Conservation (phyloP, 2,113 vertebrate species). For the Octodon degus region DNA sequence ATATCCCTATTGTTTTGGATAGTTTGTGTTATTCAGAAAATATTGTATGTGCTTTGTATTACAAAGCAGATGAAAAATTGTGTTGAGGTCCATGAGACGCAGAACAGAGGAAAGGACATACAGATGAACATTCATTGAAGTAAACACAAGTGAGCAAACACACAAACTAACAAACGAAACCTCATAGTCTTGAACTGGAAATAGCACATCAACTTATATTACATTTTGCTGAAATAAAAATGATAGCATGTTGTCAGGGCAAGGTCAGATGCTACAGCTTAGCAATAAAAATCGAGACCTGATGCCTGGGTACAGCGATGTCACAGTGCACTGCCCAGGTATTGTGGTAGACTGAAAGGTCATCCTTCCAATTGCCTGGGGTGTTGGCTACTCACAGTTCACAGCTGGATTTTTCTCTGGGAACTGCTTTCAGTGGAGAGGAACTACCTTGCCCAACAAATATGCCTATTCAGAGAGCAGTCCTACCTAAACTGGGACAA, state of each 20-base stretch:
- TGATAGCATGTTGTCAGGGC: background rate
- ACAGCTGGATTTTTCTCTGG: background rate
- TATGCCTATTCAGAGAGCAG: background rate
- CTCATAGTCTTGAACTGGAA: background rate
- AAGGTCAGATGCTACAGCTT: background rate
- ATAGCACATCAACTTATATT: background rate
- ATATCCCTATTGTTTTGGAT: background rate
- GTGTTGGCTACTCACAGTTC: background rate
- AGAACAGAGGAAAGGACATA: background rate
- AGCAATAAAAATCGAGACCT: background rate
- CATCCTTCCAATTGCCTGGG: background rate
- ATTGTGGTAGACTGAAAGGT: background rate
- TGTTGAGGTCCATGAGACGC: background rate
- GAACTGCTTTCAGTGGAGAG: background rate
- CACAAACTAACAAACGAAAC: background rate
- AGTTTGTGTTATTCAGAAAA: background rate
- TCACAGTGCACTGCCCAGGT: too few relatives aligned
- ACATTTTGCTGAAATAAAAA: background rate
- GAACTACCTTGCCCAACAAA: background rate
- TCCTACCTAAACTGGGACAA: background rate
- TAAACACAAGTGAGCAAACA: background rate
- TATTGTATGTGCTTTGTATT: background rate
- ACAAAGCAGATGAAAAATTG: background rate
- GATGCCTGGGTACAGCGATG: accelerated
- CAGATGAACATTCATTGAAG: background rate